Evolutionary conservation across 1,140 invertebrate species (phyloP), one percentile per base, ranked within the genome.

Genomic region (Aplysia californica): DNA sequence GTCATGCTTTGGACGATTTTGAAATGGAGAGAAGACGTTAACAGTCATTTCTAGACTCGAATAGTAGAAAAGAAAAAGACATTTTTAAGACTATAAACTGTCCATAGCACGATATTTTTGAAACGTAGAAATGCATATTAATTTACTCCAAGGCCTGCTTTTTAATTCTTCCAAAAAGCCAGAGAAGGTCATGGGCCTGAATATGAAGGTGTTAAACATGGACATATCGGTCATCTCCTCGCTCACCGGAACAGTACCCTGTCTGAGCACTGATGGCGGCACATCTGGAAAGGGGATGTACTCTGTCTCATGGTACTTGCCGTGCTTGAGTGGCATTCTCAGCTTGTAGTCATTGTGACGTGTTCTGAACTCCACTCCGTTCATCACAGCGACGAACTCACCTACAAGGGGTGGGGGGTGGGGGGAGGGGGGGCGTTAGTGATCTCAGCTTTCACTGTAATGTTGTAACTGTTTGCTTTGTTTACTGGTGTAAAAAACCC

Each of bases 261-360:
- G 81, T 39, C 35, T 50, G 15, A 76, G 26, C 6, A 88, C 86
- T 2, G 80, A 77, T 6, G 84, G 83, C 2, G 87, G 87, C 0
- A 87, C 83, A 20, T 58, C 71, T 0, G 87, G 87, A 56, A 84
- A 84, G 15, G 84, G 81, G 23, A 88, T 81, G 31, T 86, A 78
- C 67, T 87, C 85, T 3, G 67, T 76, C 6, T 36, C 72, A 31
- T 82, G 71, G 61, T 83, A 86, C 2, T 75, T 75, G 10, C 23
- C 70, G 10, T 23, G 78, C 20, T 20, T 78, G 64, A 75, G 75
- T 0, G 87, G 85, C 82, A 82, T 85, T 23, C 35, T 44, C 3
- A 86, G 76, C 68, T 80, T 79, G 74, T 87, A 88, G 77, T 88
- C 87, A 69, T 88, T 88, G 69, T 88, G 86, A 15, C 86, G 75